A percentile compares a stretch with the other conserved stretches of the same genome.
phyloP scores from a whole-genome alignment of 2,113 vertebrate species.

The Mustela lutreola region DNA sequence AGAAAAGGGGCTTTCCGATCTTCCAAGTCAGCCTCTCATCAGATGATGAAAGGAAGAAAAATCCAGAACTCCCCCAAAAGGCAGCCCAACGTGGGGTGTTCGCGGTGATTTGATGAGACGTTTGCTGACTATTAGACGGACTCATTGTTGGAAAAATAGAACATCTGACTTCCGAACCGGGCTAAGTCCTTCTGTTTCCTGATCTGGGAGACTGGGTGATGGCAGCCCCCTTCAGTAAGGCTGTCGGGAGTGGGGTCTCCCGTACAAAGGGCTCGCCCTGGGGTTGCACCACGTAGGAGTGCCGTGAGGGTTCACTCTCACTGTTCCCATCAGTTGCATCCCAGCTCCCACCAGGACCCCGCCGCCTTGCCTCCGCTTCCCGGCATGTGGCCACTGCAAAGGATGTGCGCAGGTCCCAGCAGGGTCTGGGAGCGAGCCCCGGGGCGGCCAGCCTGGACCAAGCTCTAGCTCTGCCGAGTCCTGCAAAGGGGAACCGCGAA shows the following conservation, averaged over 20 bases:
- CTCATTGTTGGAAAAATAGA: accelerated
- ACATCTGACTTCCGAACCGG: background rate
- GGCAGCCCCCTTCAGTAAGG: background rate
- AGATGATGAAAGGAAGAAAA: background rate
- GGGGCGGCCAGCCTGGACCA: background rate
- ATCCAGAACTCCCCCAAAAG: background rate
- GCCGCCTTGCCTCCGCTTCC: background rate
- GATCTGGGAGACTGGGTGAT: too few species aligned
- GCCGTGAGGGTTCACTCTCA: accelerated
- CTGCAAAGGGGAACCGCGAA: accelerated
- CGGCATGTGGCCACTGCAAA: accelerated
- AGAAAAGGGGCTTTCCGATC: background rate
- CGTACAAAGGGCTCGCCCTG: accelerated
- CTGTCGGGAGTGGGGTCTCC: background rate
- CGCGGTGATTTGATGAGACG: background rate
- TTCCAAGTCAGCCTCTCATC: background rate
- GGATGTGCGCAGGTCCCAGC: accelerated
- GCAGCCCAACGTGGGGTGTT: accelerated
- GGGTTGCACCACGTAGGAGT: accelerated
- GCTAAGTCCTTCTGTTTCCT: accelerated
- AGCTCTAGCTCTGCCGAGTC: background rate
- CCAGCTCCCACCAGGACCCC: background rate
- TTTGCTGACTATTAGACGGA: background rate
- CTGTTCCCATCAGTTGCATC: accelerated
- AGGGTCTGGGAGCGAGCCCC: background rate